phyloP scores from a whole-genome alignment of 2,888 invertebrate genomes.

The Melangyna quadrimaculata region DNA sequence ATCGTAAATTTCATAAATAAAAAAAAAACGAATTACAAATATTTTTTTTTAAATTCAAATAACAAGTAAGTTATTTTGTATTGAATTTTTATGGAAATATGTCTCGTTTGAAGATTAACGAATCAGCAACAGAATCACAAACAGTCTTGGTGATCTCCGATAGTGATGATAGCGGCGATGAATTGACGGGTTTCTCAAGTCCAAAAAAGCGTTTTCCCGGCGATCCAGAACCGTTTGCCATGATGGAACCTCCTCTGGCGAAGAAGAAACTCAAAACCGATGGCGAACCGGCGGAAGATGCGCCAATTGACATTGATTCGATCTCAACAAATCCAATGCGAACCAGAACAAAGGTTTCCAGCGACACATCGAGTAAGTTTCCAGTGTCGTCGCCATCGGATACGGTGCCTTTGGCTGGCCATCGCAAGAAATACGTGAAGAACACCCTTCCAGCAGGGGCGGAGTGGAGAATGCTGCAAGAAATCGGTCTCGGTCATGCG shows the following conservation, averaged over 20 bases:
- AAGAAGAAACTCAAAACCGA: constrained; percentile 48
- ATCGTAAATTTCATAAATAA: background rate
- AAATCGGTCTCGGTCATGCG: constrained; percentile 76
- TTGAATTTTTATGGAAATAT: constrained; percentile 8
- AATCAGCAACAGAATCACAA: background rate
- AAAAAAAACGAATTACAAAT: background rate
- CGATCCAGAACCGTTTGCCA: background rate
- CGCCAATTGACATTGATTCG: constrained; percentile 57
- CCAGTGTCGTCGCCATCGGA: constrained; percentile 79
- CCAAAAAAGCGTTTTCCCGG: constrained; percentile 19
- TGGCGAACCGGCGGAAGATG: constrained; percentile 27
- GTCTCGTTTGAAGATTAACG: constrained; percentile 32
- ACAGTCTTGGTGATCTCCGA: constrained; percentile 51
- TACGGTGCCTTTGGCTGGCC: constrained; percentile 73
- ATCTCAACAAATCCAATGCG: constrained; percentile 52
- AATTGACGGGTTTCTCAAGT: constrained; percentile 46
- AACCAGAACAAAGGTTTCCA: constrained; percentile 51
- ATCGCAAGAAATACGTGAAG: constrained; percentile 75
- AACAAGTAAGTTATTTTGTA: background rate
- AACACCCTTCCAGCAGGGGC: constrained; percentile 77
- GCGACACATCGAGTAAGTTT: constrained; percentile 79
- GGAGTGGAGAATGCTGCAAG: constrained; percentile 77
- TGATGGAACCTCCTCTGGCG: background rate
- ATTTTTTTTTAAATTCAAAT: background rate
- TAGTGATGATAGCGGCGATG: constrained; percentile 37